These are phyloP conservation scores for Anorthoa munda DNA, from an alignment of 2,888 invertebrate genomes.

Conservation along the genomic window DNA sequence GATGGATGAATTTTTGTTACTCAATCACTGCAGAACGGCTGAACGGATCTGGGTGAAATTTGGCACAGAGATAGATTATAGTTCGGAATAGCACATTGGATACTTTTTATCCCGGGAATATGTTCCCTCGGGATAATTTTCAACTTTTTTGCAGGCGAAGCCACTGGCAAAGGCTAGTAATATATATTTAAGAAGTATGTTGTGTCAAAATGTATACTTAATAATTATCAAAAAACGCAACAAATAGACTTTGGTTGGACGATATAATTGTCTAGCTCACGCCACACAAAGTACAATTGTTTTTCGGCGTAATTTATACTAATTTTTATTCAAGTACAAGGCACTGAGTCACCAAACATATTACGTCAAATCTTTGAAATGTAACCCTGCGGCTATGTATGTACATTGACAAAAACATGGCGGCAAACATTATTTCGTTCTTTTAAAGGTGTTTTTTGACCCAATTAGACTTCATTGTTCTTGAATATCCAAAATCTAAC, in stretches of 20 bases:
- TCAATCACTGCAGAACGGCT: too few relatives aligned
- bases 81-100: too few relatives aligned
- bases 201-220: neutral
- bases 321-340: slow-evolving; percentile 25
- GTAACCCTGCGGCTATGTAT: neutral
- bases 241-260: neutral
- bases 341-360: slow-evolving; percentile 20
- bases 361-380: slow-evolving; percentile 7
- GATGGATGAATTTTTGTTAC: too few relatives aligned
- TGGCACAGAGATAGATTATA: too few relatives aligned
- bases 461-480: slow-evolving; percentile 24
- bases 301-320: neutral
- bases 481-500: slow-evolving; percentile 25
- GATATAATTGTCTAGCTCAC: slow-evolving; percentile 11
- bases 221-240: neutral
- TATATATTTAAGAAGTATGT: neutral
- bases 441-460: slow-evolving; percentile 10
- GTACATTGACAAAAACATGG: neutral
- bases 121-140: too few relatives aligned
- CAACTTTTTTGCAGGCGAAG: too few relatives aligned
- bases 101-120: too few relatives aligned
- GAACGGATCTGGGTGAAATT: too few relatives aligned
- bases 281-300: neutral
- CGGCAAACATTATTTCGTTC: neutral
- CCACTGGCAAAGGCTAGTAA: too few relatives aligned